Percentiles rank a stretch among this genome's conserved stretches.
These are phyloP conservation scores for Centroberyx gerrardi DNA, from an alignment of 2,797 vertebrate species.

Conservation along the genomic window DNA sequence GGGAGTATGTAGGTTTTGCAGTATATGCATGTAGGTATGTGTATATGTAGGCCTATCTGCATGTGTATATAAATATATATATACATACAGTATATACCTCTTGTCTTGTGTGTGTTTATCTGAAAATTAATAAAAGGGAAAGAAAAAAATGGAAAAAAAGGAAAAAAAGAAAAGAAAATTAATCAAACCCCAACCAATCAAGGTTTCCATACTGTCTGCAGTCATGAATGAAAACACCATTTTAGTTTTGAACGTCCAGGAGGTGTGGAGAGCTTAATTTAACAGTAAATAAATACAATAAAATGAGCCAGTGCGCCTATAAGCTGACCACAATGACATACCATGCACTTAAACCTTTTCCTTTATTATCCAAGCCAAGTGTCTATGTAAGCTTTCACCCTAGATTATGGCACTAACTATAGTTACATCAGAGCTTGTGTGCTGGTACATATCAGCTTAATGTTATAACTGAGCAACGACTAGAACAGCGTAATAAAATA, in stretches of 20 bases:
- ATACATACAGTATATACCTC: no score
- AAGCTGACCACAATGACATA: slow-evolving; percentile 6
- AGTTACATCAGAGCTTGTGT: not conserved
- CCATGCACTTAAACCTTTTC: not conserved
- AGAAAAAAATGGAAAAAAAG: not conserved
- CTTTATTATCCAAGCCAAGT: slow-evolving; percentile 1
- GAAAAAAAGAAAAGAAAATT: not conserved
- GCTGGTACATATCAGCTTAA: slow-evolving; percentile 28
- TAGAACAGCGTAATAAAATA: slow-evolving; percentile 46
- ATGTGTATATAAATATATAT: no score
- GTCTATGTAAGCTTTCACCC: not conserved
- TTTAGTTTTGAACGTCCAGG: not conserved
- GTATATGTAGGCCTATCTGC: no score
- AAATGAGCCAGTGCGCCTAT: not conserved
- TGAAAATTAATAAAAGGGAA: no score
- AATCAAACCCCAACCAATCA: not conserved
- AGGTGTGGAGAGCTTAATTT: not conserved
- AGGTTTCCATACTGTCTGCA: not conserved
- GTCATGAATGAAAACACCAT: not conserved
- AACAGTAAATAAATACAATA: not conserved
- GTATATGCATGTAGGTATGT: no score
- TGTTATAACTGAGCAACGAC: slow-evolving; percentile 19
- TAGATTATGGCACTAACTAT: not conserved
- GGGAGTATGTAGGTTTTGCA: no score
- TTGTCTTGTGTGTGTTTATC: no score